Conservation (phyloP, 2,888 invertebrate species). For the Portevinia maculata region DNA sequence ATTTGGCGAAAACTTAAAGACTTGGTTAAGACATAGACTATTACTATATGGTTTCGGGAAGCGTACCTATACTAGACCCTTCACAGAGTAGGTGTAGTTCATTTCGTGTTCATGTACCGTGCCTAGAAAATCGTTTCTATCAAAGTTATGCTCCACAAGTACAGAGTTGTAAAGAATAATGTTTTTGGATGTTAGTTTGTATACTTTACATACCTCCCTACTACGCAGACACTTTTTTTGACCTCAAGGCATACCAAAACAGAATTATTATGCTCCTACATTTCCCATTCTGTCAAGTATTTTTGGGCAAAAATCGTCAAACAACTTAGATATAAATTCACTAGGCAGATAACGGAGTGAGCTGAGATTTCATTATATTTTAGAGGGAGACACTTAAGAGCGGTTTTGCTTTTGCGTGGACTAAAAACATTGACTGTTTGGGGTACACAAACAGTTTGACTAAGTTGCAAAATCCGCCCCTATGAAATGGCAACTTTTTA, state of each 20-base stretch:
- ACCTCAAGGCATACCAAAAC: slow-evolving; percentile 37
- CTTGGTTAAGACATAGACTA: slow-evolving; percentile 29
- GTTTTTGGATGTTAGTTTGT: slow-evolving; percentile 35
- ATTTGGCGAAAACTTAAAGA: slow-evolving; percentile 44
- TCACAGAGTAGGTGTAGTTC: slow-evolving; percentile 1
- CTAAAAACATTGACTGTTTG: no score
- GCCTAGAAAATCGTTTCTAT: slow-evolving; percentile 33
- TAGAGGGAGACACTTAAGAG: no score
- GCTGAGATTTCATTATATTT: no score
- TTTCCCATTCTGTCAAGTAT: slow-evolving; percentile 4
- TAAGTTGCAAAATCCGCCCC: no score
- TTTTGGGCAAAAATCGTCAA: background rate
- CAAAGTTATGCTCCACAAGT: slow-evolving; percentile 18
- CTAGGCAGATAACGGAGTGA: slow-evolving; percentile 7
- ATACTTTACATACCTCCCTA: no score
- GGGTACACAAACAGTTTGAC: no score
- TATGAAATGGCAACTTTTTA: no score
- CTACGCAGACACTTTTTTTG: slow-evolving; percentile 36
- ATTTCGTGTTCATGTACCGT: slow-evolving; percentile 15
- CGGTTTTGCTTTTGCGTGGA: no score
- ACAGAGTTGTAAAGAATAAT: slow-evolving; percentile 13
- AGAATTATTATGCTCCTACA: slow-evolving; percentile 16
- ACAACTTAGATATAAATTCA: slow-evolving; percentile 4
- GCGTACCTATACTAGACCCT: slow-evolving; percentile 2
- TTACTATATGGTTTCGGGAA: slow-evolving; percentile 11